Evolutionary conservation across 2,797 vertebrate species (phyloP).

Genomic region (Myotis findleyi): DNA sequence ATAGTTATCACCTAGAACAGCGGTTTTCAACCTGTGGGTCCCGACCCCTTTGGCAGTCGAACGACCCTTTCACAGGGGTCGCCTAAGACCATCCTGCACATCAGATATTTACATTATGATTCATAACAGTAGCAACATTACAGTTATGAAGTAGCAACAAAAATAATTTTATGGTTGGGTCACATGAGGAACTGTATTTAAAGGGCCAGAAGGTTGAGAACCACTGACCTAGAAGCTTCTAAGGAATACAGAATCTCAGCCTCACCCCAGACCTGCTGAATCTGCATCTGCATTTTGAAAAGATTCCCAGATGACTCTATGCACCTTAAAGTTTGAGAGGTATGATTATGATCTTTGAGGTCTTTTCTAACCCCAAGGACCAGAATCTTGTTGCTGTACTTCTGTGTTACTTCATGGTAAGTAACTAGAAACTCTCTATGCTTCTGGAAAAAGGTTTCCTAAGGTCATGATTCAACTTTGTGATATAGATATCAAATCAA

Average conservation of each 20-base stretch:
- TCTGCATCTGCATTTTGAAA: neutral
- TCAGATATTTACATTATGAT: too few species aligned
- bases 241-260: neutral
- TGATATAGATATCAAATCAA: neutral
- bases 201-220: too few species aligned
- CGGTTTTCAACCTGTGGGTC: too few species aligned
- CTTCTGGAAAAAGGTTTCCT: neutral
- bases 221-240: neutral
- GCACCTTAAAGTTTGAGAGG: neutral
- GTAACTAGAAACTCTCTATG: neutral
- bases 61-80: too few species aligned
- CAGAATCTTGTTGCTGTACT: neutral
- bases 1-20: neutral
- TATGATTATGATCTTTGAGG: neutral
- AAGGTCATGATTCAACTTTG: neutral
- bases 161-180: too few species aligned
- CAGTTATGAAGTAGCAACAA: too few species aligned
- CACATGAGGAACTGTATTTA: too few species aligned
- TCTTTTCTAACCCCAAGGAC: constrained; percentile 13
- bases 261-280: neutral
- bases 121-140: too few species aligned
- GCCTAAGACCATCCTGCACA: too few species aligned
- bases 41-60: too few species aligned
- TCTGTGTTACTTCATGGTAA: neutral
- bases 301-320: neutral